phyloP scores from a whole-genome alignment of 2,888 invertebrate species.

The Dicranocentrus wangi region DNA sequence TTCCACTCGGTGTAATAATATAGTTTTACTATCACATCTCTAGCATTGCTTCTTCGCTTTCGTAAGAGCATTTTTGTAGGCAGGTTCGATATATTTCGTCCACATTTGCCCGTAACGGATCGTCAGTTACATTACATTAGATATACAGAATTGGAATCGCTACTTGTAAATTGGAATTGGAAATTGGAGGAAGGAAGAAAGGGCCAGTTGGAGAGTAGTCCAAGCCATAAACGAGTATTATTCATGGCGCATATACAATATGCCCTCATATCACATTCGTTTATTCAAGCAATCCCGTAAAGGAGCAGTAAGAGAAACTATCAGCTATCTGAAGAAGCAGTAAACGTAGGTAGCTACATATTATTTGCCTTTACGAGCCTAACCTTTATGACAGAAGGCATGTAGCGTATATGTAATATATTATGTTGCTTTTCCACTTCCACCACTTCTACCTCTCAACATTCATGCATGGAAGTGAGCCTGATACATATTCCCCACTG shows the following conservation, averaged over 20 bases:
- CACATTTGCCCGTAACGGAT: not conserved
- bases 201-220: constrained; percentile 25
- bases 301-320: not conserved
- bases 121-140: constrained; percentile 44
- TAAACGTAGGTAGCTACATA: too few relatives aligned
- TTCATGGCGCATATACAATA: constrained; percentile 64
- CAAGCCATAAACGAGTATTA: constrained; percentile 59
- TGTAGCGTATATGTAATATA: too few relatives aligned
- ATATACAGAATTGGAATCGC: constrained; percentile 58
- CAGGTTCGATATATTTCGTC: too few relatives aligned
- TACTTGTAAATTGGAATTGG: constrained; percentile 65
- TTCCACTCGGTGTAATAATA: constrained; percentile 55
- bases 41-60: not conserved
- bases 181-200: constrained; percentile 61
- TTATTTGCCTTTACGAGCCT: too few relatives aligned
- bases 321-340: too few relatives aligned
- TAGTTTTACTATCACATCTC: constrained; percentile 19
- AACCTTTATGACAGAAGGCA: too few relatives aligned
- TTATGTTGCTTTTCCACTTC: not conserved
- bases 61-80: too few relatives aligned
- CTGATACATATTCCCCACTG: constrained; percentile 70
- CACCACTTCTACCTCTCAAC: constrained; percentile 25
- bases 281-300: constrained; percentile 51
- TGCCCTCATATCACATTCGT: constrained; percentile 57
- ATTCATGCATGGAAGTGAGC: constrained; percentile 44